Conservation (phyloP, 2,888 invertebrate genomes). For the Coelinius sp. region DNA sequence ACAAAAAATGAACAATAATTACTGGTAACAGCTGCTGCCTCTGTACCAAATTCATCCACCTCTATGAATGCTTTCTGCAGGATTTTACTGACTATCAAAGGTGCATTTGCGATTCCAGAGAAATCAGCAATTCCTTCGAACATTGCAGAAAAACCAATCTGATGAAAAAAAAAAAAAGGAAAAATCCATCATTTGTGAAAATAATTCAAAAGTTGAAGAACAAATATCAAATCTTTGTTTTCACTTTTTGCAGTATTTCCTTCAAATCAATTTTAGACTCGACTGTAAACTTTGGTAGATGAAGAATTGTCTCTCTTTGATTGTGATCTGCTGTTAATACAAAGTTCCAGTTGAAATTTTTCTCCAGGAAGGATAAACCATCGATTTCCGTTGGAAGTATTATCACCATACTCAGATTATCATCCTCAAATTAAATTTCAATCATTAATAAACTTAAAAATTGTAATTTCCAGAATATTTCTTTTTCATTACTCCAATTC, state of each 20-base stretch:
- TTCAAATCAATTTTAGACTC: slow-evolving; percentile 69
- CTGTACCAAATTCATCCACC: slow-evolving; percentile 74
- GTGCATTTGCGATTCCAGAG: slow-evolving; percentile 63
- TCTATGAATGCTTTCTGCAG: slow-evolving; percentile 74
- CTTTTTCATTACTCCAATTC: not conserved
- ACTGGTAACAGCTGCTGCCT: slow-evolving; percentile 75
- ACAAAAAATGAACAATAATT: slow-evolving; percentile 33
- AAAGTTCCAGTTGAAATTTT: slow-evolving; percentile 65
- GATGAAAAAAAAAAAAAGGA: slow-evolving; percentile 40
- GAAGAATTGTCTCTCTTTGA: slow-evolving; percentile 63
- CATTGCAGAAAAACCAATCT: slow-evolving; percentile 70
- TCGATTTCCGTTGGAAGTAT: slow-evolving; percentile 79
- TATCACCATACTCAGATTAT: slow-evolving; percentile 81
- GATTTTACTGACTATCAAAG: slow-evolving; percentile 70
- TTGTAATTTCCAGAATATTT: not conserved
- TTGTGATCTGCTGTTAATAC: slow-evolving; percentile 52
- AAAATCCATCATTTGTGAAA: not conserved
- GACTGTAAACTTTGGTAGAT: slow-evolving; percentile 72
- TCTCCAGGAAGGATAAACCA: slow-evolving; percentile 72
- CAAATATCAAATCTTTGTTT: not conserved
- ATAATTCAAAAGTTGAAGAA: not conserved
- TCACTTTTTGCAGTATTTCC: slow-evolving; percentile 65
- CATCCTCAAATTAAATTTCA: slow-evolving; percentile 68
- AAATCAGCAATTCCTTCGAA: slow-evolving; percentile 70
- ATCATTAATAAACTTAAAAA: not conserved